phyloP scores from a whole-genome alignment of 1,140 invertebrate species.

The Cydia splendana region DNA sequence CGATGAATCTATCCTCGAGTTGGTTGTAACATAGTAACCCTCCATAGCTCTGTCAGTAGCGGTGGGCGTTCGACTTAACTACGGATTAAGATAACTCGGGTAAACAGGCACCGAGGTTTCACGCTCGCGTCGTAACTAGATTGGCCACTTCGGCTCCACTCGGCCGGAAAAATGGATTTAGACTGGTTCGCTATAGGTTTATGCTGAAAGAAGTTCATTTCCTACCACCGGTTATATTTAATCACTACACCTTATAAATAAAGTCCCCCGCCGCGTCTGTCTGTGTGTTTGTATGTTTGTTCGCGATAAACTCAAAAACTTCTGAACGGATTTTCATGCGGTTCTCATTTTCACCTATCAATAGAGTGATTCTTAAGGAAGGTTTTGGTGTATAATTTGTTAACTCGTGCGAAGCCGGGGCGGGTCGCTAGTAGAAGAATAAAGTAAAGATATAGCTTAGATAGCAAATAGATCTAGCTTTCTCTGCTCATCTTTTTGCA shows the following conservation, averaged over 20 bases:
- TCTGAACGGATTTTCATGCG: too few relatives aligned
- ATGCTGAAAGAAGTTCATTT: background rate
- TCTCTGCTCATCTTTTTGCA: background rate
- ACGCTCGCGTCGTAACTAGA: conserved; percentile 12
- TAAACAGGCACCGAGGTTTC: conserved; percentile 24
- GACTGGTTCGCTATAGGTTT: background rate
- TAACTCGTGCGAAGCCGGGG: too few relatives aligned
- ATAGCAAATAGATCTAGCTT: background rate
- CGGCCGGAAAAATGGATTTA: conserved; percentile 4
- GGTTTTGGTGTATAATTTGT: too few relatives aligned
- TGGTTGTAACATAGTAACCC: background rate
- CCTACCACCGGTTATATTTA: background rate
- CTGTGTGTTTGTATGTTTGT: too few relatives aligned
- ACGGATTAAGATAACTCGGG: conserved; percentile 28
- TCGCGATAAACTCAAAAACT: too few relatives aligned
- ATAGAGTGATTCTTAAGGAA: too few relatives aligned
- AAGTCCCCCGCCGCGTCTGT: too few relatives aligned
- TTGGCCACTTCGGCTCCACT: conserved; percentile 2
- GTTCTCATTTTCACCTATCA: too few relatives aligned
- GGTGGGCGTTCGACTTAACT: conserved; percentile 22
- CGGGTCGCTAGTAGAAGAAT: background rate
- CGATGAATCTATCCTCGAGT: background rate
- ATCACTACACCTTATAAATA: too few relatives aligned
- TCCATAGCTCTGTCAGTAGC: conserved; percentile 8
- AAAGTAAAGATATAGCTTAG: background rate